Evolutionary conservation across 2,888 invertebrate species (phyloP).

Genomic region (Drosophila quinaria): DNA sequence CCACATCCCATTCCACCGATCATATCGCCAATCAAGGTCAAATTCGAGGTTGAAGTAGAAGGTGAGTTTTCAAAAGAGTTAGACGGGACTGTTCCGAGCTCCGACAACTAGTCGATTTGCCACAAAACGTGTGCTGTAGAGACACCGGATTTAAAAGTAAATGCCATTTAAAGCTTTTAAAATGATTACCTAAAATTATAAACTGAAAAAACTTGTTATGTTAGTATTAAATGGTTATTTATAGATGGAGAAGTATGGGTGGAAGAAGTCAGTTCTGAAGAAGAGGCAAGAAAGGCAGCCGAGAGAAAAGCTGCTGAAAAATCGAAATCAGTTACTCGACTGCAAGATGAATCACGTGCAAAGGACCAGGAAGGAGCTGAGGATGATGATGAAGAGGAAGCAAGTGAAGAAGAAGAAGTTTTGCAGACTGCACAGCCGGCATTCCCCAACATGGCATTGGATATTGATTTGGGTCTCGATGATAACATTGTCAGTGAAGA

Average conservation of each 20-base stretch:
- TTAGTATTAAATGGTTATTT: background rate
- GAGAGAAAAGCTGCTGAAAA: constrained; percentile 31
- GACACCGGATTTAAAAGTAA: no score
- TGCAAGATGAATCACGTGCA: constrained; percentile 23
- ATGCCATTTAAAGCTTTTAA: no score
- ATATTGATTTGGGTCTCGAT: constrained; percentile 58
- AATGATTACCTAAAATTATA: no score
- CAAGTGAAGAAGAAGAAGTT: constrained; percentile 60
- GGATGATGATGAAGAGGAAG: constrained; percentile 63
- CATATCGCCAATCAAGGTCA: constrained; percentile 76
- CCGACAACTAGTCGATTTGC: no score
- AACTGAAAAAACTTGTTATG: background rate
- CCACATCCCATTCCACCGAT: constrained; percentile 74
- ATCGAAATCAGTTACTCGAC: constrained; percentile 31
- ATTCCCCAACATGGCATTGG: constrained; percentile 50
- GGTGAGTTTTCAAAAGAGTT: constrained; percentile 43
- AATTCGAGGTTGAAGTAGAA: constrained; percentile 70
- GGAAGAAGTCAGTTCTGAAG: constrained; percentile 64
- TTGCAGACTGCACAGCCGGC: constrained; percentile 46
- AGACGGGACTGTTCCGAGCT: no score
- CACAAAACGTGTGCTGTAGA: no score
- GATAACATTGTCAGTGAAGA: constrained; percentile 47
- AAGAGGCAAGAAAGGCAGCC: constrained; percentile 40
- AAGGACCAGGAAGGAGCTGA: constrained; percentile 47
- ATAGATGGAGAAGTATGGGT: constrained; percentile 74